Percentiles rank a stretch among this genome's conserved stretches.
phyloP scores from a whole-genome alignment of 2,113 vertebrate species.

The Myiopsitta monachus region DNA sequence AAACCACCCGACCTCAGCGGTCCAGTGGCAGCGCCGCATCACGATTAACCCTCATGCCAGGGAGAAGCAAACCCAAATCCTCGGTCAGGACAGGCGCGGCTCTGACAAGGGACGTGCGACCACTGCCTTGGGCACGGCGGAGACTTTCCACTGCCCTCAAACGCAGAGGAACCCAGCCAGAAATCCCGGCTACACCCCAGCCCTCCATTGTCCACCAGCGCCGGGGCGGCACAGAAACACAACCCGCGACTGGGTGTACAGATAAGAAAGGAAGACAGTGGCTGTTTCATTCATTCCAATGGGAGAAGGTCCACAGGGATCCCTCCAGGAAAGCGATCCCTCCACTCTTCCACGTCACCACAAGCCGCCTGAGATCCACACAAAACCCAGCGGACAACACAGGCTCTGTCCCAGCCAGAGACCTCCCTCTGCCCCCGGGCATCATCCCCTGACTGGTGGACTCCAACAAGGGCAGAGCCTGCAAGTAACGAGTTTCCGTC shows the following conservation, averaged over 20 bases:
- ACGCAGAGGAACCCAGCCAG: background rate
- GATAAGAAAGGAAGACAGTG: background rate
- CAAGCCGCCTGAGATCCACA: background rate
- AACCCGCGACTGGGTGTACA: rapidly evolving
- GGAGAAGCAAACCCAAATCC: background rate
- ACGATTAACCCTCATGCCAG: rapidly evolving
- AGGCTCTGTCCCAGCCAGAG: background rate
- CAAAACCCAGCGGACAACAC: background rate
- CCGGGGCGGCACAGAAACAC: rapidly evolving
- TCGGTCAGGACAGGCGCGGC: background rate
- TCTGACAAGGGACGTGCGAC: rapidly evolving
- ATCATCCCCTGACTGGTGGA: rapidly evolving
- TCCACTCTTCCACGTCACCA: rapidly evolving
- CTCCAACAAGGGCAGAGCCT: background rate
- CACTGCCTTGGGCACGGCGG: background rate
- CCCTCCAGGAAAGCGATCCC: background rate
- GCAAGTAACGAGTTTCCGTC: background rate
- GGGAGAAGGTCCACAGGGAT: background rate
- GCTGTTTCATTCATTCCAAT: background rate
- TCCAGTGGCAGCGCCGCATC: rapidly evolving
- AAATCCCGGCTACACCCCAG: background rate
- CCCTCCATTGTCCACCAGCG: background rate
- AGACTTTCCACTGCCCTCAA: slow-evolving; percentile 3
- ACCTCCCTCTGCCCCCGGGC: rapidly evolving
- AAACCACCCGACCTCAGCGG: background rate